Conservation (phyloP, 2,888 invertebrate species). For the Dichetophora obliterata region DNA sequence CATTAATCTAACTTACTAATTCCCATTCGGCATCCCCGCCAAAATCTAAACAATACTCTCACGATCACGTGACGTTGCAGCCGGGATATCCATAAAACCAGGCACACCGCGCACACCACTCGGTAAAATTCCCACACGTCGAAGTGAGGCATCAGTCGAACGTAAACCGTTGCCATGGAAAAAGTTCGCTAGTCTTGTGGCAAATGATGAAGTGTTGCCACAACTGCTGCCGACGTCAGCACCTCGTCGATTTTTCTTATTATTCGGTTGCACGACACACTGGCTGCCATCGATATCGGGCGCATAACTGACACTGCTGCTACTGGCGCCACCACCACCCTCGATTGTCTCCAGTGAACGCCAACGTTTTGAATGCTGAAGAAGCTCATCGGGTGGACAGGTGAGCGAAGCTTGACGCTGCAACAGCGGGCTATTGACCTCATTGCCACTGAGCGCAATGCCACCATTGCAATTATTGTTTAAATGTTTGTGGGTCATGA, state of each 20-base stretch:
- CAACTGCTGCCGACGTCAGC: constrained; percentile 8
- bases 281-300: constrained; percentile 59
- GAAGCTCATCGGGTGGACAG: constrained; percentile 66
- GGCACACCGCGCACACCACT: constrained; percentile 63
- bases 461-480: constrained; percentile 70
- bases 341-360: constrained; percentile 81
- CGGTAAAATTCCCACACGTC: constrained; percentile 65
- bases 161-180: constrained; percentile 81
- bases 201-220: constrained; percentile 72
- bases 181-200: constrained; percentile 81
- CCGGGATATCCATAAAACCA: constrained; percentile 65
- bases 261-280: constrained; percentile 40
- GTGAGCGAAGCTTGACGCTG: constrained; percentile 69
- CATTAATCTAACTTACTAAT: not conserved
- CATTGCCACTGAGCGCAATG: constrained; percentile 59
- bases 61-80: constrained; percentile 55
- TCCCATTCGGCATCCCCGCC: not conserved
- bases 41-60: constrained; percentile 67
- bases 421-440: constrained; percentile 66
- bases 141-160: constrained; percentile 71
- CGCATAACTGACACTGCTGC: constrained; percentile 63
- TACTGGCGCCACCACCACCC: constrained; percentile 58
- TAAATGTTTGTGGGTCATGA: constrained; percentile 62
- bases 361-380: constrained; percentile 79
- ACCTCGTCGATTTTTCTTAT: constrained; percentile 48